phyloP scores from a whole-genome alignment of 1,140 invertebrate genomes.

The Stratiolaelaps scimitus region DNA sequence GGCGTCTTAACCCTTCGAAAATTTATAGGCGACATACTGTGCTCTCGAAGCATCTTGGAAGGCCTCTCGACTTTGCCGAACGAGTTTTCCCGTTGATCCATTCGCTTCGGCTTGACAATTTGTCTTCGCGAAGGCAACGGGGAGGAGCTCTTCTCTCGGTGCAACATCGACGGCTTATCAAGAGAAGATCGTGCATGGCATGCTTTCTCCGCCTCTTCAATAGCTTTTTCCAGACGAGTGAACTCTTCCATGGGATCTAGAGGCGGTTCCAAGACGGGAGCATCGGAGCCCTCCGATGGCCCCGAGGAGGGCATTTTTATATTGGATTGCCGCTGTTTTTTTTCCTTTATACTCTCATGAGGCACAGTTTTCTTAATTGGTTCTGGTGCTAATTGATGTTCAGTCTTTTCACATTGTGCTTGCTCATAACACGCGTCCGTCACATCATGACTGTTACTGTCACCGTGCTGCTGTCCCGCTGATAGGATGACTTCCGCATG shows the following conservation, averaged over 20 bases:
- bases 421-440: background rate
- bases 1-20: background rate
- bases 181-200: no score
- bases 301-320: no score
- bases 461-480: background rate
- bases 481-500: background rate
- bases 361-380: background rate
- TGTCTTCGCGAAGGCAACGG: background rate
- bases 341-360: background rate
- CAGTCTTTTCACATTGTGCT: background rate
- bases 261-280: no score
- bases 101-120: background rate
- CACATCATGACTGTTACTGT: background rate
- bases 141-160: background rate
- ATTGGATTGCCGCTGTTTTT: no score
- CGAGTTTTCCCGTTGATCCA: background rate
- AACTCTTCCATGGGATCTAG: no score
- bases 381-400: background rate
- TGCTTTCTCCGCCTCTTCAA: no score
- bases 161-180: background rate
- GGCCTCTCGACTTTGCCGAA: background rate
- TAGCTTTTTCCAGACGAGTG: no score
- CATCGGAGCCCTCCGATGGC: no score
- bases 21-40: background rate
- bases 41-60: slow-evolving; percentile 4